phyloP scores from a whole-genome alignment of 2,113 vertebrate species.

The Bubo scandiacus region DNA sequence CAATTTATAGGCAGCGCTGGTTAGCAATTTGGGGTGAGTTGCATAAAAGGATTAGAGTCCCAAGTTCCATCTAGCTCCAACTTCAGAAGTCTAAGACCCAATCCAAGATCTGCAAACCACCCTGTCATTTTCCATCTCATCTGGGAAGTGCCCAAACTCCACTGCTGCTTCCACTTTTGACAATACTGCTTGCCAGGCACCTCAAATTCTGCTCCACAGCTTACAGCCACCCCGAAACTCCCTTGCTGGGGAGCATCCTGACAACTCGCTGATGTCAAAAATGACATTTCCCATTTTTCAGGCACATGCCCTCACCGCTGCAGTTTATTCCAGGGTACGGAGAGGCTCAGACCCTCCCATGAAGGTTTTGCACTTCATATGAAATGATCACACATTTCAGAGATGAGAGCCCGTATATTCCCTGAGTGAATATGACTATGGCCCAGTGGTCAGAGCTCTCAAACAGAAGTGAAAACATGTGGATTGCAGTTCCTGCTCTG shows the following conservation, averaged over 20 bases:
- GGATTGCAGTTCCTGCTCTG: conserved; percentile 8
- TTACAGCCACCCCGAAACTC: neutral
- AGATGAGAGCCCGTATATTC: neutral
- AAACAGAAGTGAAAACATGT: neutral
- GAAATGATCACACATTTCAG: neutral
- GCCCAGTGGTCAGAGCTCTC: neutral
- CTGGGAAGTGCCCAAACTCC: neutral
- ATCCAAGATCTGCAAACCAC: neutral
- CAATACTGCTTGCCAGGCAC: neutral
- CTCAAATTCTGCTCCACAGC: neutral
- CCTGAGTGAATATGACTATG: accelerated
- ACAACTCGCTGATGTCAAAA: neutral
- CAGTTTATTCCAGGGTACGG: neutral
- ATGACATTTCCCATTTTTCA: neutral
- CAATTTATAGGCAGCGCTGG: neutral
- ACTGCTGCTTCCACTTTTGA: neutral
- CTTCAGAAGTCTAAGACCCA: neutral
- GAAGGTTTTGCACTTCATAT: neutral
- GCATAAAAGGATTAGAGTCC: conserved; percentile 21
- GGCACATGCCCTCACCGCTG: neutral
- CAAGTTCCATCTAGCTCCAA: neutral
- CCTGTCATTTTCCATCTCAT: conserved; percentile 7
- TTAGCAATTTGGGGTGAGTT: neutral
- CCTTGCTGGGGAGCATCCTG: neutral
- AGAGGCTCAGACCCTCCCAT: neutral